Percentiles rank a stretch among this genome's conserved stretches.
Conservation (phyloP, 2,113 vertebrate genomes). For the Cottus gobio region DNA sequence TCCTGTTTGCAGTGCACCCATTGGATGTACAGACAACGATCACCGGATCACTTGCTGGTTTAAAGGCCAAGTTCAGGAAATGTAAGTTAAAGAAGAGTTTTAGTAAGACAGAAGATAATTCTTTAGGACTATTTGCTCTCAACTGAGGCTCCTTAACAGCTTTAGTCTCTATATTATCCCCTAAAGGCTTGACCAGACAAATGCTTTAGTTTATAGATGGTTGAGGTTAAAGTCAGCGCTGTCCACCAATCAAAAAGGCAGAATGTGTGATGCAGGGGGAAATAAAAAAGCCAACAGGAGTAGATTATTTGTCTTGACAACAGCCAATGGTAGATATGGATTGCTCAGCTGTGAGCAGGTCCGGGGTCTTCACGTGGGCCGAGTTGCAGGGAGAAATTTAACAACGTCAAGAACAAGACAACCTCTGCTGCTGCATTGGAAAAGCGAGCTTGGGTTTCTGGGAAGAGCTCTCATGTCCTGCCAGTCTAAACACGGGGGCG, state of each 20-base stretch:
- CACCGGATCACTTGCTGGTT: neutral
- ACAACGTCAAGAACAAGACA: conserved; percentile 27
- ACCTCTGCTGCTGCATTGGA: conserved; percentile 47
- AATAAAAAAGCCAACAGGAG: neutral
- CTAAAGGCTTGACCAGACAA: neutral
- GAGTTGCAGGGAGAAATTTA: conserved; percentile 30
- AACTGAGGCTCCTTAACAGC: neutral
- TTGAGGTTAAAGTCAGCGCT: neutral
- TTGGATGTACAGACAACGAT: neutral
- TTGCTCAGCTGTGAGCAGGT: conserved; percentile 8
- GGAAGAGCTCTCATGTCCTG: conserved; percentile 66
- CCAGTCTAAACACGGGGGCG: conserved; percentile 70
- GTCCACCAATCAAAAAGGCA: neutral
- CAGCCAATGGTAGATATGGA: conserved; percentile 6
- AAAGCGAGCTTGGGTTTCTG: conserved; percentile 51
- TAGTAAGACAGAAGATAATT: neutral
- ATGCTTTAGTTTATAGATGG: neutral
- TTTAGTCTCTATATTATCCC: neutral
- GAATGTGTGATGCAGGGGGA: neutral
- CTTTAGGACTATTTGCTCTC: neutral
- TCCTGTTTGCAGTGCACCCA: neutral
- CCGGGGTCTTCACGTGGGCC: conserved; percentile 2
- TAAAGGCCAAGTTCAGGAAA: neutral
- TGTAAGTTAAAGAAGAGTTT: neutral
- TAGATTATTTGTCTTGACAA: conserved; percentile 6